Evolutionary conservation across 2,797 vertebrate genomes (phyloP).

Genomic region (Gadopsis bispinosus): DNA sequence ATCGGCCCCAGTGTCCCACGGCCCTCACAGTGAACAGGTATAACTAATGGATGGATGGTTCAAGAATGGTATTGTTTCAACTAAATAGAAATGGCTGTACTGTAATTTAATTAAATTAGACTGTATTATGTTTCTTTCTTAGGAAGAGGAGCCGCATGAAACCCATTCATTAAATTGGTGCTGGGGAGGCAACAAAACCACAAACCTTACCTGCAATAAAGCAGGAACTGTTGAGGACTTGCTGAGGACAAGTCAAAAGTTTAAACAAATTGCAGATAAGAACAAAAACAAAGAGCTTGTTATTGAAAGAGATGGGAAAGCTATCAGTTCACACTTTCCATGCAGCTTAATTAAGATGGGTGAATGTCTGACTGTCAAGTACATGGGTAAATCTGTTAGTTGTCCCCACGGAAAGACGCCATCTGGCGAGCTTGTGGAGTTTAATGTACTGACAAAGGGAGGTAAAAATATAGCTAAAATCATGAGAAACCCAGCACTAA

Average conservation of each 20-base stretch:
- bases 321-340: constrained; percentile 50
- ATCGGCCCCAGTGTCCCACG: rapidly evolving
- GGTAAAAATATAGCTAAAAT: background rate
- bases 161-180: constrained; percentile 34
- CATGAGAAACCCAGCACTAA: constrained; percentile 46
- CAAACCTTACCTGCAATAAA: background rate
- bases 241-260: constrained; percentile 12
- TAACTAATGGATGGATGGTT: background rate
- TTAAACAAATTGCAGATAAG: background rate
- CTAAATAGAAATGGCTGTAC: background rate
- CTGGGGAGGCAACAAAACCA: rapidly evolving
- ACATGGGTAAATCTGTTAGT: rapidly evolving
- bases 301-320: constrained; percentile 26
- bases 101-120: background rate
- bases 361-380: constrained; percentile 9
- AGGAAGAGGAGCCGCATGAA: constrained; percentile 23
- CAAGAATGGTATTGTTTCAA: background rate
- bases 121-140: background rate
- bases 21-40: background rate
- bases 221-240: constrained; percentile 32
- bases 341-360: constrained; percentile 43
- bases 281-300: constrained; percentile 54
- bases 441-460: constrained; percentile 57
- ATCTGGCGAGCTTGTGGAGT: constrained; percentile 32
- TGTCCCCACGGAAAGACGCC: too few relatives aligned